A percentile compares a stretch with the other conserved stretches of the same genome.
Conservation (phyloP, 1,140 invertebrate genomes). For the Pectinophora gossypiella region DNA sequence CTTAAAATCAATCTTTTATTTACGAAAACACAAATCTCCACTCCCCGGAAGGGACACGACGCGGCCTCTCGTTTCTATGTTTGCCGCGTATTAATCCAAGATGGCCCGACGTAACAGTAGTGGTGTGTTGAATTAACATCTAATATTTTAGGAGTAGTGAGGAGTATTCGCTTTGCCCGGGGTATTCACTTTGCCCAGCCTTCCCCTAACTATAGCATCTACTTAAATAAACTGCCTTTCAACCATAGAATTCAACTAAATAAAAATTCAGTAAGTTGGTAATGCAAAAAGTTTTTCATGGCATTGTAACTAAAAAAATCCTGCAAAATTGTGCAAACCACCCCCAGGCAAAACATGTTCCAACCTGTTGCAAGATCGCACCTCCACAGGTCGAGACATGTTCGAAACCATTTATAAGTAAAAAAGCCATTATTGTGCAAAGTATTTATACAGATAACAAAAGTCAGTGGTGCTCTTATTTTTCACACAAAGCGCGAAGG, state of each 20-base stretch:
- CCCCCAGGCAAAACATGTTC: slow-evolving; percentile 7
- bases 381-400: background rate
- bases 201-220: background rate
- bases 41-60: no score
- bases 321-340: slow-evolving; percentile 1
- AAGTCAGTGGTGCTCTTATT: background rate
- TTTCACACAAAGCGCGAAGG: background rate
- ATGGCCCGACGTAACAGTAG: background rate
- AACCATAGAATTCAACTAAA: background rate
- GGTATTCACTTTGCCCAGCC: background rate
- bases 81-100: background rate
- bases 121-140: background rate
- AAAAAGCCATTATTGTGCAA: background rate
- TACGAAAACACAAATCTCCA: no score
- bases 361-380: slow-evolving; percentile 14
- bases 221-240: background rate
- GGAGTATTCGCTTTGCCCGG: background rate
- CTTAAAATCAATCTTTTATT: no score
- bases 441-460: slow-evolving; percentile 1
- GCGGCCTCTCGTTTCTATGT: background rate
- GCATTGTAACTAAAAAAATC: background rate
- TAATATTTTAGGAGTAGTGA: background rate
- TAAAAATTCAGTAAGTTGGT: background rate
- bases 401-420: background rate
- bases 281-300: slow-evolving; percentile 10